phyloP scores from a whole-genome alignment of 1,140 invertebrate species.

The fruit fly (Drosophila melanogaster) region Release_6_plus_ISO1_MT NT_033779.5:6076001-6076500 shows the following conservation, averaged over 20 bases:
- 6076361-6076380: constrained; percentile 53
- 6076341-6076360: constrained; percentile 8
- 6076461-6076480: constrained; percentile 39
- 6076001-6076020: too few relatives aligned
- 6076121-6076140: too few relatives aligned
- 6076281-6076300: constrained; percentile 40
- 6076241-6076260: neutral
- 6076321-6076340: constrained; percentile 65
- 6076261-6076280: constrained; percentile 47
- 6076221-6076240: neutral
- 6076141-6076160: neutral
- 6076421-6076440: constrained; percentile 73
- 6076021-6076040: too few relatives aligned
- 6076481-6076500: neutral
- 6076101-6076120: too few relatives aligned
- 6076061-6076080: too few relatives aligned
- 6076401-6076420: constrained; percentile 39
- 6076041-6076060: too few relatives aligned
- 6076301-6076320: constrained; percentile 39
- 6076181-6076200: neutral
- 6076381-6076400: constrained; percentile 20
- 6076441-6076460: constrained; percentile 80
- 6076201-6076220: too few relatives aligned
- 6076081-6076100: too few relatives aligned
- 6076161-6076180: neutral